Evolutionary conservation across 2,888 invertebrate species (phyloP).

Genomic region (Antheraea yamamai): DNA sequence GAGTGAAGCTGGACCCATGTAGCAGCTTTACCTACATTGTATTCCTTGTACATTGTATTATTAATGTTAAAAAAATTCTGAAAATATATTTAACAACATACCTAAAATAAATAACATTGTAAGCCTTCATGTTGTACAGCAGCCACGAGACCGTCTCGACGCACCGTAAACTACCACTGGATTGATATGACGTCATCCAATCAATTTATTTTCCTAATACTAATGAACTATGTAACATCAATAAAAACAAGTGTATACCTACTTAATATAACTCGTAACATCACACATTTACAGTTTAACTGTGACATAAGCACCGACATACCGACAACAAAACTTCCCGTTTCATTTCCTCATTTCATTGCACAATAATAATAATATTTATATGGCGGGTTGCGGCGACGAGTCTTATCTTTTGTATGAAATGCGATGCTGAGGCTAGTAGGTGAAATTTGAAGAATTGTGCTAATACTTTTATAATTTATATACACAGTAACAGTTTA

Average conservation of each 20-base stretch:
- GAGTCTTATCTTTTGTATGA: no score
- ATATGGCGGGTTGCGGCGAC: no score
- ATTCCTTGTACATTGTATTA: background rate
- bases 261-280: background rate
- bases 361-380: no score
- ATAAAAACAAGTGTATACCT: conserved; percentile 3
- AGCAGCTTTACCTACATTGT: background rate
- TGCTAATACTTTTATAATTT: no score
- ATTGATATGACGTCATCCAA: conserved; percentile 1
- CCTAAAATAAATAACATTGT: background rate
- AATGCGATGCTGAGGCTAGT: no score
- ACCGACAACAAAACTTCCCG: background rate
- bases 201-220: background rate
- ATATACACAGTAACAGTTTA: no score
- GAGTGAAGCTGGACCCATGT: no score
- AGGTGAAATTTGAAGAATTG: no score
- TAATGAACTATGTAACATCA: background rate
- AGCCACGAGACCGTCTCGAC: background rate
- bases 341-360: no score
- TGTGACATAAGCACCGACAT: background rate
- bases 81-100: background rate
- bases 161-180: background rate
- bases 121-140: background rate
- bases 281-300: background rate
- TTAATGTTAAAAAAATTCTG: background rate